phyloP scores from a whole-genome alignment of 2,888 invertebrate species.

The Ochropleura leucogaster region DNA sequence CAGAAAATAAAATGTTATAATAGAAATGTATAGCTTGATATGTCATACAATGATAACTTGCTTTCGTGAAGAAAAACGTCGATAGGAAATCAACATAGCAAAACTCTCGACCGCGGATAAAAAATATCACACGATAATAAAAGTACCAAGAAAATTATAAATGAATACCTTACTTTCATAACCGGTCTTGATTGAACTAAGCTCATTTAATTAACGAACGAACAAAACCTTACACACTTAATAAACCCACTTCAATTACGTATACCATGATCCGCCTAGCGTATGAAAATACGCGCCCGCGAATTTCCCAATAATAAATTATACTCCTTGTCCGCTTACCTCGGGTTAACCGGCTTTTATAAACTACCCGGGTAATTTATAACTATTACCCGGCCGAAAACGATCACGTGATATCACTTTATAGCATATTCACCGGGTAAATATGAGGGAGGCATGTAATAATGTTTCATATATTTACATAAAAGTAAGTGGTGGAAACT shows the following conservation, averaged over 20 bases:
- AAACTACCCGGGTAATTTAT: conserved; percentile 90
- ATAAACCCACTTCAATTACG: conserved; percentile 49
- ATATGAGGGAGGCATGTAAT: conserved; percentile 86
- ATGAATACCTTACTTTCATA: background rate
- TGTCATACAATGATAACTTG: too few relatives aligned
- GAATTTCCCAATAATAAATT: conserved; percentile 90
- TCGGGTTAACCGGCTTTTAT: conserved; percentile 91
- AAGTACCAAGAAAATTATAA: background rate
- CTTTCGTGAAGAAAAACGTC: too few relatives aligned
- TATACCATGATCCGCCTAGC: conserved; percentile 77
- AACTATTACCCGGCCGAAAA: conserved; percentile 89
- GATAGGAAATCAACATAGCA: too few relatives aligned
- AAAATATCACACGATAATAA: too few relatives aligned
- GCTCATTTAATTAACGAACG: background rate
- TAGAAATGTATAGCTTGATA: too few relatives aligned
- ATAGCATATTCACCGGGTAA: conserved; percentile 88
- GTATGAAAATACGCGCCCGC: conserved; percentile 87
- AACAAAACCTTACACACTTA: conserved; percentile 30
- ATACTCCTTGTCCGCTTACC: conserved; percentile 89
- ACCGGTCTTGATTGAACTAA: background rate
- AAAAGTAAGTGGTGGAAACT: conserved; percentile 70
- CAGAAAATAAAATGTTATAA: too few relatives aligned
- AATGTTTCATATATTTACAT: conserved; percentile 77
- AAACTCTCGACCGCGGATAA: too few relatives aligned
- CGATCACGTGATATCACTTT: conserved; percentile 90